These are phyloP conservation scores for Drosophila lacertosa DNA, from an alignment of 1,140 invertebrate genomes.

Conservation along the genomic window DNA sequence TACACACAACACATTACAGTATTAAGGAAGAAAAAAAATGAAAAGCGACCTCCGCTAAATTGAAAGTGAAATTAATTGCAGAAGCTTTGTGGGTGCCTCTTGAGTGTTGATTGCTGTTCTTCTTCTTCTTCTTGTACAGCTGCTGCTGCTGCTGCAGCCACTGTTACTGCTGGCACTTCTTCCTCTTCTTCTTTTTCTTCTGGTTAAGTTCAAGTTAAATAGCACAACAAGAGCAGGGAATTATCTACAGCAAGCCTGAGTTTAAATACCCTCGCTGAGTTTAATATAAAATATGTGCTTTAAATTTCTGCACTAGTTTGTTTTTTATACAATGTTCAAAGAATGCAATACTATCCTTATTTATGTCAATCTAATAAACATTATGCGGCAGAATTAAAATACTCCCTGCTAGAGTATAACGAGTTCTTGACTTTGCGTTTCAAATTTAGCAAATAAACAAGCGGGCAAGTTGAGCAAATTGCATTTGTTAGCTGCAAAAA, in stretches of 20 bases:
- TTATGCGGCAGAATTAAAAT: not conserved
- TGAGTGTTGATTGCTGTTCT: constrained; percentile 19
- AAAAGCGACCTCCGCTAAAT: constrained; percentile 67
- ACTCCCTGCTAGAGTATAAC: not conserved
- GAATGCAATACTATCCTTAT: too few species aligned
- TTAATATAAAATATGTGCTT: too few species aligned
- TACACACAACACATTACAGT: not conserved
- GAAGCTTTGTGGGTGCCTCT: constrained; percentile 49
- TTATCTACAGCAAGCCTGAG: not conserved
- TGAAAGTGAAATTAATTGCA: constrained; percentile 83
- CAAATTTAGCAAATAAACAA: constrained; percentile 27
- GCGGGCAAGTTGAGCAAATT: constrained; percentile 22
- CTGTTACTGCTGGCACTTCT: not conserved
- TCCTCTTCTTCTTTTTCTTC: not conserved
- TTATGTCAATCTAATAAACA: not conserved
- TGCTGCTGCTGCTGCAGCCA: not conserved
- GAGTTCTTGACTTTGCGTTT: constrained; percentile 18
- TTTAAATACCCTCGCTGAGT: not conserved
- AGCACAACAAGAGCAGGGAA: not conserved
- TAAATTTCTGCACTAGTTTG: too few species aligned
- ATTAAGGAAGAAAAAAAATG: constrained; percentile 40
- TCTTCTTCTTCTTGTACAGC: not conserved
- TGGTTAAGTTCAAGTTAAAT: constrained; percentile 36
- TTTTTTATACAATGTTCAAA: too few species aligned
- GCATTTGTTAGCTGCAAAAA: constrained; percentile 42